Evolutionary conservation across 2,888 invertebrate species (phyloP).

Genomic region (Agrenia bidenticulata): DNA sequence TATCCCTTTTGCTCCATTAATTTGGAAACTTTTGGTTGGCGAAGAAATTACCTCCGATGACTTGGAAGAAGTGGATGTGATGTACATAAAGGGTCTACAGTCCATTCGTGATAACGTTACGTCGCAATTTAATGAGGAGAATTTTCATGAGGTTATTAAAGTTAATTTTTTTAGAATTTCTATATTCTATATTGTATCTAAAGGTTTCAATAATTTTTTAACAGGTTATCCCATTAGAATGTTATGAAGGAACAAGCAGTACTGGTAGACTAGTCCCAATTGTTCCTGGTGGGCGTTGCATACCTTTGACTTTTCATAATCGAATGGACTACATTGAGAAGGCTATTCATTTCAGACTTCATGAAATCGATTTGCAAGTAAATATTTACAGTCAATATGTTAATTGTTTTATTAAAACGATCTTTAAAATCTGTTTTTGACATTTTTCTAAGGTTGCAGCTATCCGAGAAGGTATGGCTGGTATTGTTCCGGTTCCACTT

Average conservation of each 20-base stretch:
- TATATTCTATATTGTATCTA: neutral
- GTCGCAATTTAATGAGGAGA: constrained; percentile 63
- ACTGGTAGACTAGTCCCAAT: constrained; percentile 64
- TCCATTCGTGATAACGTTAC: constrained; percentile 65
- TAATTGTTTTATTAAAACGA: neutral
- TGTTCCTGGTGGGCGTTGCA: constrained; percentile 64
- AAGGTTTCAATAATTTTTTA: neutral
- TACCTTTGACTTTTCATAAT: constrained; percentile 64
- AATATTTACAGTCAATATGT: neutral
- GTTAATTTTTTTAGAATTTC: neutral
- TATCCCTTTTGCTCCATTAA: constrained; percentile 64
- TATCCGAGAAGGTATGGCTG: constrained; percentile 66
- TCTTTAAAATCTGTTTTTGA: neutral
- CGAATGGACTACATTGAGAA: constrained; percentile 64
- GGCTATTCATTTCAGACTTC: constrained; percentile 63
- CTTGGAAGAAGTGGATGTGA: constrained; percentile 64
- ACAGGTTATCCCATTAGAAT: constrained; percentile 63
- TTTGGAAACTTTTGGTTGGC: constrained; percentile 66
- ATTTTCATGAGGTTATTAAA: constrained; percentile 64
- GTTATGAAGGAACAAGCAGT: constrained; percentile 65
- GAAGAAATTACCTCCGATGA: constrained; percentile 64
- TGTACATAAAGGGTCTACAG: constrained; percentile 63
- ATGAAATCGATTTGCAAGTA: constrained; percentile 66
- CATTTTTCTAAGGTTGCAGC: constrained; percentile 59
- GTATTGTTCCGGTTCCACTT: constrained; percentile 66